phyloP scores from a whole-genome alignment of 1,140 invertebrate species.

The Pectinophora gossypiella region DNA sequence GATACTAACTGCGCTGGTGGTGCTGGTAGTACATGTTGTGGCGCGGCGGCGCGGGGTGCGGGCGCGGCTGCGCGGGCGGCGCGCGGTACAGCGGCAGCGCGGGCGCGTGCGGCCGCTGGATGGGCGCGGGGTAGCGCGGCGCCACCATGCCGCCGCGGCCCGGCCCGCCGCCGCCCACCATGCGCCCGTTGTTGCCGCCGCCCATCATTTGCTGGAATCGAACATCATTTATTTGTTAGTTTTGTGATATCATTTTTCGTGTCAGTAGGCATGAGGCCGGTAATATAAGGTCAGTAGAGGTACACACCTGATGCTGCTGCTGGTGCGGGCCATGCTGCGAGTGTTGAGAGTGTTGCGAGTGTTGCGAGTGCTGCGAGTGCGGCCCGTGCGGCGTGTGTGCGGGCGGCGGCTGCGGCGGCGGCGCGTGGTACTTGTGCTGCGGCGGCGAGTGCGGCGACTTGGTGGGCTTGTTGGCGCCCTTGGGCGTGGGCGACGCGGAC shows the following conservation, averaged over 20 bases:
- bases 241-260: no score
- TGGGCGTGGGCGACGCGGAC: constrained; percentile 56
- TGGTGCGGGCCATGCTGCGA: not conserved
- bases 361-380: constrained; percentile 42
- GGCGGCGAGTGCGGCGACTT: constrained; percentile 66
- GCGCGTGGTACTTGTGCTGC: constrained; percentile 67
- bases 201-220: constrained; percentile 42
- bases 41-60: constrained; percentile 31
- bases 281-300: no score
- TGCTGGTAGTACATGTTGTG: constrained; percentile 51
- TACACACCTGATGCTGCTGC: not conserved
- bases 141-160: constrained; percentile 43
- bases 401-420: constrained; percentile 27
- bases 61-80: constrained; percentile 38
- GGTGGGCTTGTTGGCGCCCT: constrained; percentile 26
- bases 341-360: constrained; percentile 30
- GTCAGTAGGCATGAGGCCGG: no score
- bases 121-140: constrained; percentile 67
- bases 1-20: constrained; percentile 57
- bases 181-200: constrained; percentile 49
- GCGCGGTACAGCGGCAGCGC: constrained; percentile 49
- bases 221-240: no score
- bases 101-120: constrained; percentile 64
- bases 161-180: constrained; percentile 30
- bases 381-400: constrained; percentile 32